Conservation (phyloP, 2,797 vertebrate species). For the Pangasius djambal region DNA sequence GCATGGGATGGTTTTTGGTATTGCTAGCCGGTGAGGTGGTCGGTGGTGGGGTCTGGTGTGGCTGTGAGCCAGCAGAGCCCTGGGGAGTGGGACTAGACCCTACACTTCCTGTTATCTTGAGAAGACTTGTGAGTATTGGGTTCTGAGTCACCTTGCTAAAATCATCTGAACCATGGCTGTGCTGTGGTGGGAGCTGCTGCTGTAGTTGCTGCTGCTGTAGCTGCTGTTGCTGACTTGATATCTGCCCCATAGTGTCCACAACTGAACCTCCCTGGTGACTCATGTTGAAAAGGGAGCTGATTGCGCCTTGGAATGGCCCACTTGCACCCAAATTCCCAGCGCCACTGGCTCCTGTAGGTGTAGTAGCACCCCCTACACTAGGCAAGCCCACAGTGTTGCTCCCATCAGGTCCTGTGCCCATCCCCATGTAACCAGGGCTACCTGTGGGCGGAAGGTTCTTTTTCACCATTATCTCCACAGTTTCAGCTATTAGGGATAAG, state of each 20-base stretch:
- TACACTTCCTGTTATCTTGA: conserved; percentile 95
- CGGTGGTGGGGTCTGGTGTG: conserved; percentile 93
- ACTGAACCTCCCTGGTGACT: conserved; percentile 77
- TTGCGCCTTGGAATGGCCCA: conserved; percentile 85
- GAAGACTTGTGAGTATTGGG: conserved; percentile 95
- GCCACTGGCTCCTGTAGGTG: conserved; percentile 77
- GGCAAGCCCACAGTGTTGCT: conserved; percentile 87
- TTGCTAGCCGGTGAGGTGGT: conserved; percentile 97
- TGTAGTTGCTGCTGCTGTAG: conserved; percentile 66
- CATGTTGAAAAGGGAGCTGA: conserved; percentile 87
- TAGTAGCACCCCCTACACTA: conserved; percentile 79
- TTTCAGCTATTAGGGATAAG: conserved; percentile 95
- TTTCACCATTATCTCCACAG: conserved; percentile 98
- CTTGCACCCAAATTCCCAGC: conserved; percentile 59
- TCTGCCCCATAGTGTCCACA: conserved; percentile 70
- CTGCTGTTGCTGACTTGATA: conserved; percentile 74
- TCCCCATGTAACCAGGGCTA: conserved; percentile 91
- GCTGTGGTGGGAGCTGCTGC: conserved; percentile 60
- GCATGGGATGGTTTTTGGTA: conserved; percentile 99
- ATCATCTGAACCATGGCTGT: conserved; percentile 84
- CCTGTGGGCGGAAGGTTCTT: conserved; percentile 94
- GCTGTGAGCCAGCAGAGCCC: conserved; percentile 77
- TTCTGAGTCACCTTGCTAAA: conserved; percentile 99
- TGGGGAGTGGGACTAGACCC: conserved; percentile 95
- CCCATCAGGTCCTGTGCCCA: conserved; percentile 77